These are phyloP conservation scores for Caenorhabditis sulstoni DNA, from an alignment of 2,888 invertebrate genomes.

Conservation along the genomic window DNA sequence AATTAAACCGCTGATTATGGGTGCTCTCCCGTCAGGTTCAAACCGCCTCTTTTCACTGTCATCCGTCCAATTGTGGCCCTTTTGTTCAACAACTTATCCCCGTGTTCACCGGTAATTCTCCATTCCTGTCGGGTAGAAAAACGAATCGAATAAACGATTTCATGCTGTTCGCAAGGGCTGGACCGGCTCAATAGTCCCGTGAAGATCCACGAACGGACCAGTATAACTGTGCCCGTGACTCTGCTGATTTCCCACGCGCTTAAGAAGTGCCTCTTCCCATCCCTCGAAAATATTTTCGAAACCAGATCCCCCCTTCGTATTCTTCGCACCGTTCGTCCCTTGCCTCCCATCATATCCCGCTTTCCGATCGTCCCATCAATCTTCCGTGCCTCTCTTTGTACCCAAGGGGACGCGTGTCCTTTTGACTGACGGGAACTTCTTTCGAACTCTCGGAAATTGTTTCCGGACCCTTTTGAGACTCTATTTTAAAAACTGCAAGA, in stretches of 20 bases:
- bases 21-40: slow-evolving; percentile 19
- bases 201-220: too few species aligned
- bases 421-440: slow-evolving; percentile 35
- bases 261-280: slow-evolving; percentile 2
- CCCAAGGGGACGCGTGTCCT: slow-evolving; percentile 21
- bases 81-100: slow-evolving; percentile 14
- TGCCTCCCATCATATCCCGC: slow-evolving; percentile 12
- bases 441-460: slow-evolving; percentile 33
- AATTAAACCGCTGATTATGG: slow-evolving; percentile 15
- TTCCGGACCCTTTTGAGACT: slow-evolving; percentile 4
- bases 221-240: too few species aligned
- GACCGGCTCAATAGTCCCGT: too few species aligned
- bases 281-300: slow-evolving; percentile 8
- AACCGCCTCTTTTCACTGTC: slow-evolving; percentile 9
- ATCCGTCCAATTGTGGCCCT: neutral
- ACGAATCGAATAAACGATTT: slow-evolving; percentile 3
- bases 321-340: neutral
- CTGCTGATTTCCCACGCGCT: slow-evolving; percentile 11
- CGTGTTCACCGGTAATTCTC: slow-evolving; percentile 21
- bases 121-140: slow-evolving; percentile 15
- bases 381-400: slow-evolving; percentile 24
- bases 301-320: too few species aligned
- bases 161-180: too few species aligned
- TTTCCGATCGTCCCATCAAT: slow-evolving; percentile 31
- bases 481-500: neutral